Evolutionary conservation across 2,797 vertebrate species (phyloP), one percentile per base, ranked within the genome.

Genomic region (Fistularia commersonii): DNA sequence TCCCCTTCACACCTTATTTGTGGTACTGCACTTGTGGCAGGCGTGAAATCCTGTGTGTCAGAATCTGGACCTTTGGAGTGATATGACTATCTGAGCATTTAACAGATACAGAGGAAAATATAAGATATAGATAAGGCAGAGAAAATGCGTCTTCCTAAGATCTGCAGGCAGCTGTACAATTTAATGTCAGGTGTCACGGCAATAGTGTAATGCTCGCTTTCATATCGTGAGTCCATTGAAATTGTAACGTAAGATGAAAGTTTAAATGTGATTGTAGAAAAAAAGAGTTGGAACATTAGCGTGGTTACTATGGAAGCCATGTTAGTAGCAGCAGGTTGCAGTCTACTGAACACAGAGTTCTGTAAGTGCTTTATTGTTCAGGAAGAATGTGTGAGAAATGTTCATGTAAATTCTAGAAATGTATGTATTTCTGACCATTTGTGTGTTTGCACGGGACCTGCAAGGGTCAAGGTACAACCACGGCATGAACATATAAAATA

Each of bases 181-280:
- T 37, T 45, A 53, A 51, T 36, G 33, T 41, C 54, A 57, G 76
- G 82, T 80, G 52, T 76, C 37, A 75, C 80, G 74, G 64, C 41
- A 51, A 78, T 74, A 2, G 14, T 69, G 42, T 41, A 41, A 57
- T 37, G 31, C 61, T 13, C 9, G 33, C 49, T 55, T 50, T 56
- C 66, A 51, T 43, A 56, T 63, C 51, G 32, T 38, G 46, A 66
- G 50, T 57, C 54, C 8, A 32, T 66, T 57, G 51, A 52, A 45
- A 45, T 45, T 48, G 37, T 9, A 32, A 33, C 43, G 48, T 51
- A 54, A 11, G 38, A 23, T 4, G 23, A 23, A 51, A 60, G 50
- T 51, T 51, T 45, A 53, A 56, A 65, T 61, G 61, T 55, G 54
- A 66, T 47, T 3, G 11, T 3, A 7, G 38, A 49, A 42, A 42